Evolutionary conservation across 2,797 vertebrate species (phyloP).

Genomic region (Sandelia bainsii): DNA sequence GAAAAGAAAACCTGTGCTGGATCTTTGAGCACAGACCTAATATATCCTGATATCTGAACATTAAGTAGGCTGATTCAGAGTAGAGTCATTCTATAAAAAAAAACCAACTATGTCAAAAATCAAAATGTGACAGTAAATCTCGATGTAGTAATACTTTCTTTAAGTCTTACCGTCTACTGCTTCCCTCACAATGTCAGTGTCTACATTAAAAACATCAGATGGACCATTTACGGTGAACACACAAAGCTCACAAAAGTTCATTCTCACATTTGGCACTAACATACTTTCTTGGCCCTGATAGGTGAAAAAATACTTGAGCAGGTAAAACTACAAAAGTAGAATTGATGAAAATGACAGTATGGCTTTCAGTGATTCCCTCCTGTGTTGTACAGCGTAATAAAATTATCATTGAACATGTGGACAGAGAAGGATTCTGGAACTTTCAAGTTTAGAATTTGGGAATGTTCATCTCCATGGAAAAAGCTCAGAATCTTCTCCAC

Average conservation of each 20-base stretch:
- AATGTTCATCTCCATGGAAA: slow-evolving; percentile 15
- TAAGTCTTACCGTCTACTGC: slow-evolving; percentile 29
- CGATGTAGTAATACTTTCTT: slow-evolving; percentile 72
- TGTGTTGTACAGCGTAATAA: slow-evolving; percentile 14
- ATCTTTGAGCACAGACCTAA: slow-evolving; percentile 27
- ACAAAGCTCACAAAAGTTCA: slow-evolving; percentile 38
- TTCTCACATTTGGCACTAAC: slow-evolving; percentile 75
- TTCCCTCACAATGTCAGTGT: slow-evolving; percentile 37
- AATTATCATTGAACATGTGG: not conserved
- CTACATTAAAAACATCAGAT: slow-evolving; percentile 43
- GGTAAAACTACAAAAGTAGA: slow-evolving; percentile 48
- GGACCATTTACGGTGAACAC: slow-evolving; percentile 28
- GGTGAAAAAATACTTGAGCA: slow-evolving; percentile 58
- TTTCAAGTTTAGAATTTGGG: slow-evolving; percentile 10
- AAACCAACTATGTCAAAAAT: slow-evolving; percentile 22
- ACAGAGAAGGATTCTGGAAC: slow-evolving; percentile 11
- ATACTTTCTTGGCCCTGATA: slow-evolving; percentile 55
- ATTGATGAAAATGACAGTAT: slow-evolving; percentile 23
- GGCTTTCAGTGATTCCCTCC: slow-evolving; percentile 12
- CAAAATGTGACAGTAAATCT: slow-evolving; percentile 40
- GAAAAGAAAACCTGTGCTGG: slow-evolving; percentile 27
- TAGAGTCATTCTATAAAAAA: slow-evolving; percentile 16
- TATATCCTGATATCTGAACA: slow-evolving; percentile 22
- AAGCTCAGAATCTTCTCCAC: slow-evolving; percentile 6
- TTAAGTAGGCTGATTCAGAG: slow-evolving; percentile 8